Percentiles rank a stretch among this genome's conserved stretches.
Conservation (phyloP, 2,888 invertebrate species). For the Xanthorhoe spadicearia region DNA sequence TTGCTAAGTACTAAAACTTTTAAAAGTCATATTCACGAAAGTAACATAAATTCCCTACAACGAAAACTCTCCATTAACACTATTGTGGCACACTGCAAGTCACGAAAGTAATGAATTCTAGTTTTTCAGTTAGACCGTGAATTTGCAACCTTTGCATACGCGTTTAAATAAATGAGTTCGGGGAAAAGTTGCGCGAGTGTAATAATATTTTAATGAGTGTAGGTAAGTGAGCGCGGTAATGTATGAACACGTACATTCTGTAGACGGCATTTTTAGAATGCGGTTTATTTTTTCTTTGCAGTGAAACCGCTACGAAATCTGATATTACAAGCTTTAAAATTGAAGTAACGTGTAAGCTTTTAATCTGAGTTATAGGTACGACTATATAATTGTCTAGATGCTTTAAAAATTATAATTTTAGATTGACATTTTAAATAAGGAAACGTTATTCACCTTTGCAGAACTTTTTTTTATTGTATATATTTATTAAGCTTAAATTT, state of each 20-base stretch:
- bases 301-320: not conserved
- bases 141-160: slow-evolving; percentile 50
- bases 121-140: slow-evolving; percentile 61
- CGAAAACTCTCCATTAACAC: slow-evolving; percentile 52
- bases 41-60: slow-evolving; percentile 11
- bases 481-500: too few relatives aligned
- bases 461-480: too few relatives aligned
- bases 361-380: too few relatives aligned
- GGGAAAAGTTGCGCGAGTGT: slow-evolving; percentile 41
- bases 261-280: slow-evolving; percentile 1
- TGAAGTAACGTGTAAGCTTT: too few relatives aligned
- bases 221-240: slow-evolving; percentile 21
- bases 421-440: too few relatives aligned
- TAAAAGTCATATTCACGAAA: slow-evolving; percentile 3
- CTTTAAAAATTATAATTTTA: too few relatives aligned
- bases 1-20: slow-evolving; percentile 6
- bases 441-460: too few relatives aligned
- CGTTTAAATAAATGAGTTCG: slow-evolving; percentile 55
- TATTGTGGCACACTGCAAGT: slow-evolving; percentile 66
- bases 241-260: slow-evolving; percentile 15
- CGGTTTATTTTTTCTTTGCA: not conserved
- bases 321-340: not conserved
- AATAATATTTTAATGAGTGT: slow-evolving; percentile 52
- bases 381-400: too few relatives aligned
- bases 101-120: slow-evolving; percentile 73